Percentiles rank a stretch among this genome's conserved stretches.
Conservation (phyloP, 2,888 invertebrate genomes). For the Parnassius mnemosyne region DNA sequence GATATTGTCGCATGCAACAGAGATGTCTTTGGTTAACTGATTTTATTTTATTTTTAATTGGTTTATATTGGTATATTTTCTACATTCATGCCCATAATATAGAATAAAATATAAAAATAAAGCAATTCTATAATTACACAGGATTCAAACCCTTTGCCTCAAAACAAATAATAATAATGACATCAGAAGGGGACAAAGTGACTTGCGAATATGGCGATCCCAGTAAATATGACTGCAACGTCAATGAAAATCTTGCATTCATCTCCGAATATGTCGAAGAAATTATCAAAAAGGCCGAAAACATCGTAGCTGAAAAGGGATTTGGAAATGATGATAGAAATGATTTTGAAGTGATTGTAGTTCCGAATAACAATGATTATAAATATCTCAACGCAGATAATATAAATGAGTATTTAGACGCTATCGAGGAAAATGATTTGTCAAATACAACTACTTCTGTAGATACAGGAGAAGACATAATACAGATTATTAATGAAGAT, state of each 20-base stretch:
- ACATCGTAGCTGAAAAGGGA: slow-evolving; percentile 35
- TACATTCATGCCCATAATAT: background rate
- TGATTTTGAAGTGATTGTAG: slow-evolving; percentile 59
- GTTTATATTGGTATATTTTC: background rate
- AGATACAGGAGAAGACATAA: slow-evolving; percentile 38
- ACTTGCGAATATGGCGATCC: slow-evolving; percentile 46
- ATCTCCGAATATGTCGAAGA: slow-evolving; percentile 51
- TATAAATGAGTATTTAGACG: slow-evolving; percentile 51
- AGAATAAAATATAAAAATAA: background rate
- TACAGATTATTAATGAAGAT: slow-evolving; percentile 41
- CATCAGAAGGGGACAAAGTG: slow-evolving; percentile 51
- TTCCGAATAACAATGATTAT: slow-evolving; percentile 35
- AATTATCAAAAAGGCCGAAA: slow-evolving; percentile 54
- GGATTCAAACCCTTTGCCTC: slow-evolving; percentile 70
- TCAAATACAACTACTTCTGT: slow-evolving; percentile 39
- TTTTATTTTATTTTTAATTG: slow-evolving; percentile 1
- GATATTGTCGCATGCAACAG: slow-evolving; percentile 39
- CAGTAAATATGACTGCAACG: slow-evolving; percentile 20
- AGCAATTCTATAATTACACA: slow-evolving; percentile 31
- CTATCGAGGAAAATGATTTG: slow-evolving; percentile 53
- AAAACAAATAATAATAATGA: slow-evolving; percentile 61
- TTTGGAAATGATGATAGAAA: slow-evolving; percentile 36
- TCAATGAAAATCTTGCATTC: slow-evolving; percentile 36
- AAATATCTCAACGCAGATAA: slow-evolving; percentile 31
- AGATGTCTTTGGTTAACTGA: slow-evolving; percentile 45